A percentile compares a stretch with the other conserved stretches of the same genome.
These are phyloP conservation scores for Loripinus fragilis DNA, from an alignment of 2,888 invertebrate species.

Conservation along the genomic window DNA sequence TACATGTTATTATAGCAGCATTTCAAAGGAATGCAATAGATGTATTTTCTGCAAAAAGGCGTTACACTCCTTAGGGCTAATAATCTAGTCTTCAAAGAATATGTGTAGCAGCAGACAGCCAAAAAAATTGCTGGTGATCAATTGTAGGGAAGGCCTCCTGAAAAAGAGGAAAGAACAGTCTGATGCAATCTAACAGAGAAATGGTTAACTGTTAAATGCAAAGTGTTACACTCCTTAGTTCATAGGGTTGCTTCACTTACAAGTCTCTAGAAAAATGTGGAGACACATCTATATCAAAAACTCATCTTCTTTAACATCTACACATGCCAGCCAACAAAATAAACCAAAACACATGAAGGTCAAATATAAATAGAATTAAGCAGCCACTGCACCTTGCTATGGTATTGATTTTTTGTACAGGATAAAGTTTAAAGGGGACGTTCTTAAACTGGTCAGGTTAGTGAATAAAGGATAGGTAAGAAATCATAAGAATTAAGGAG, in stretches of 20 bases:
- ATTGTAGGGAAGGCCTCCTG: background rate
- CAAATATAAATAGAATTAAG: constrained; percentile 1
- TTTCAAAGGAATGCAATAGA: background rate
- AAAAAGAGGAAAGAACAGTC: constrained; percentile 6
- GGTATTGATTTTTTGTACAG: constrained; percentile 1
- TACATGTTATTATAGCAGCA: background rate
- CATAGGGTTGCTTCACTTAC: background rate
- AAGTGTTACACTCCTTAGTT: background rate
- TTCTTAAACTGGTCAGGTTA: background rate
- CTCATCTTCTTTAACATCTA: background rate
- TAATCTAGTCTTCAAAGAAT: background rate
- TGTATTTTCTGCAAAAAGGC: background rate
- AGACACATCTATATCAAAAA: background rate
- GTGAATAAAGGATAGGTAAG: background rate
- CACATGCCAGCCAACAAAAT: background rate
- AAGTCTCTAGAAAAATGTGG: constrained; percentile 1
- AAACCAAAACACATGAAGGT: background rate
- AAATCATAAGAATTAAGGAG: background rate
- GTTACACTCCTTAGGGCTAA: background rate
- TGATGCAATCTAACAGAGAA: background rate
- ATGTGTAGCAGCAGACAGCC: constrained; percentile 1
- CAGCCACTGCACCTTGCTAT: background rate
- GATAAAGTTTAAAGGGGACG: background rate
- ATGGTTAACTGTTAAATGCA: background rate
- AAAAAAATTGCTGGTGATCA: background rate